Evolutionary conservation across 1,140 invertebrate genomes (phyloP), one percentile per base, ranked within the genome.

Genomic region (Drosophila watanabei): DNA sequence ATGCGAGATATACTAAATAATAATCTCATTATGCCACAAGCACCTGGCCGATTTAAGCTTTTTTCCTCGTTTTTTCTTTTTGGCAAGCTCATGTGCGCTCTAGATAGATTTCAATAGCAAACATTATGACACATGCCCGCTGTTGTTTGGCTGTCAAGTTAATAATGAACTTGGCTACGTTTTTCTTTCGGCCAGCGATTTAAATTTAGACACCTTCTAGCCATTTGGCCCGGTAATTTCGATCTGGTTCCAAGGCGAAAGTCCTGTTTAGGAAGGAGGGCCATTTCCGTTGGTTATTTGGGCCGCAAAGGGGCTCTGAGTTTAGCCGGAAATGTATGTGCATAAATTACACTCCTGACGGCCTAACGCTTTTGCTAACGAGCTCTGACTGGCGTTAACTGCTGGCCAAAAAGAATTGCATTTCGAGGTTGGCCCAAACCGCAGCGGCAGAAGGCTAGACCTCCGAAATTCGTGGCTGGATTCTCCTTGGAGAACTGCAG

Each of bases 21-120:
- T 73, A 61, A 30, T 73, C 54, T 73, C 46, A 63, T 75, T 68
- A 79, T 79, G 65, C 49, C 61, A 56, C 33, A 56, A 68, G 69
- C 84, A 88, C 84, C 84, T 89, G 84, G 49, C 60, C 33, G 51
- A 35, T 65, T 24, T 49, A 35, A 30, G 39, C 6, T 20, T 63
- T 35, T 63, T 72, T 41, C 33, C 39, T 49, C 54, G 3, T 43
- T 61, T 35, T 18, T 49, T 52, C 24, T 75, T 64, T 63, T 70
- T 60, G 75, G 75, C 76, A 64, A 64, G 76, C 52, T 59, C 45
- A 45, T 58, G 43, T 60, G 78, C 49, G 82, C 51, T 64, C 68
- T 73, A 81, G 52, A 83, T 75, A 64, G 48, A 80, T 82, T 87
- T 87, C 75, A 82, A 86, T 87, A 85, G 51, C 63, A 78, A 85